Evolutionary conservation across 2,888 invertebrate genomes (phyloP).

Genomic region (Leptarthrus brevirostris): DNA sequence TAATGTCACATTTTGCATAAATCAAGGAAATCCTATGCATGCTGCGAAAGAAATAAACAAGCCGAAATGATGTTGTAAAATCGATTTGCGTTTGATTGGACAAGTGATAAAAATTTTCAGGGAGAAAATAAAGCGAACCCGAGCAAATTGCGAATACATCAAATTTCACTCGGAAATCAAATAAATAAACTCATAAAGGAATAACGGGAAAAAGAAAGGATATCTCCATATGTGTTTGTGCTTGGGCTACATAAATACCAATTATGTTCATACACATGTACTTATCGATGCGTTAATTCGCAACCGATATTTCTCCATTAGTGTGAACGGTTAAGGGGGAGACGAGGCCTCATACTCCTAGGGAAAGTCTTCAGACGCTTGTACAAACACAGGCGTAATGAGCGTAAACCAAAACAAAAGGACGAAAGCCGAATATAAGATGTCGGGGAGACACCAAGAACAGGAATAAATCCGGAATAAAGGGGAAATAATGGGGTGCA

Average conservation of each 20-base stretch:
- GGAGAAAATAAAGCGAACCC: background rate
- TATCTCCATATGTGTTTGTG: conserved; percentile 29
- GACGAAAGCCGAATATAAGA: background rate
- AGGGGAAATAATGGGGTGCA: conserved; percentile 32
- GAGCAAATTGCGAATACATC: conserved; percentile 3
- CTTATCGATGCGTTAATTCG: conserved; percentile 52
- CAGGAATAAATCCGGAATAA: conserved; percentile 24
- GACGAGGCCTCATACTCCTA: background rate
- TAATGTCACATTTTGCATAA: too few species aligned
- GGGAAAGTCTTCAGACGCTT: conserved; percentile 8
- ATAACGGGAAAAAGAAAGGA: conserved; percentile 1
- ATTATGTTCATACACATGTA: conserved; percentile 50
- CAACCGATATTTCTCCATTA: conserved; percentile 53
- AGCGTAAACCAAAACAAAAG: conserved; percentile 53
- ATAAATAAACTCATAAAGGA: conserved; percentile 31
- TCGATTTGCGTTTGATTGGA: conserved; percentile 35
- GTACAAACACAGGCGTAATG: conserved; percentile 46
- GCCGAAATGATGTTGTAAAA: conserved; percentile 33
- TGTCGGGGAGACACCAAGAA: conserved; percentile 20
- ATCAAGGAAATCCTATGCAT: background rate
- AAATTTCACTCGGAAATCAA: conserved; percentile 31
- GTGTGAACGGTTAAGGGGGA: conserved; percentile 26
- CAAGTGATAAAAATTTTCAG: conserved; percentile 24
- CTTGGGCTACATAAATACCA: conserved; percentile 37
- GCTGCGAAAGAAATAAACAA: conserved; percentile 14